These are phyloP conservation scores for Acanthosepion lycidas DNA, from an alignment of 2,888 invertebrate species.

Conservation along the genomic window DNA sequence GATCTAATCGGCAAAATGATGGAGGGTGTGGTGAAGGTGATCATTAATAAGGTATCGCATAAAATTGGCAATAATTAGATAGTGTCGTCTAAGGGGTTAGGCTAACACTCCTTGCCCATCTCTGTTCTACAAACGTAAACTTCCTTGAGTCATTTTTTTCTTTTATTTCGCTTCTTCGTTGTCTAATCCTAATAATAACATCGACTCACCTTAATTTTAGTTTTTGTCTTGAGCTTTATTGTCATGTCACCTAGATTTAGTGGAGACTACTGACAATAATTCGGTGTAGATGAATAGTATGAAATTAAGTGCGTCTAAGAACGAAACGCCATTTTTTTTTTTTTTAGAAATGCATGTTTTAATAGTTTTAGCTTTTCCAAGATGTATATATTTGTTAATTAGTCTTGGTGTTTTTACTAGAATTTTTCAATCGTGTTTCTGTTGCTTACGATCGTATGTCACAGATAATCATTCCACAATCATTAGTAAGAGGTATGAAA, in stretches of 20 bases:
- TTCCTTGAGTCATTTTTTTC: neutral
- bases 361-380: too few relatives aligned
- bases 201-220: neutral
- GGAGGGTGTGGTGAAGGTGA: neutral
- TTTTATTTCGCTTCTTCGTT: neutral
- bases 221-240: neutral
- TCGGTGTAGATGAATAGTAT: neutral
- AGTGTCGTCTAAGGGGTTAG: neutral
- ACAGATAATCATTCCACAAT: too few relatives aligned
- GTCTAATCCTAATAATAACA: neutral
- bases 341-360: too few relatives aligned
- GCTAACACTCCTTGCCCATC: neutral
- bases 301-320: too few relatives aligned
- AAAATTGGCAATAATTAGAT: slow-evolving; percentile 33
- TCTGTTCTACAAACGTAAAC: neutral
- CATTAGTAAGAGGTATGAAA: too few relatives aligned
- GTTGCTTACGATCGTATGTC: too few relatives aligned
- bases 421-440: too few relatives aligned
- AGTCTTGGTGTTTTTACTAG: too few relatives aligned
- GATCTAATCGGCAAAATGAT: neutral
- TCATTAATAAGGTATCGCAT: slow-evolving; percentile 33
- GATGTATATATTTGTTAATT: too few relatives aligned
- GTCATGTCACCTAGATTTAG: neutral
- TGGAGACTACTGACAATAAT: neutral
- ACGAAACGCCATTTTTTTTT: too few relatives aligned